Evolutionary conservation across 2,888 invertebrate genomes (phyloP), one percentile per base, ranked within the genome.

Genomic region (Scaptomyza parva): DNA sequence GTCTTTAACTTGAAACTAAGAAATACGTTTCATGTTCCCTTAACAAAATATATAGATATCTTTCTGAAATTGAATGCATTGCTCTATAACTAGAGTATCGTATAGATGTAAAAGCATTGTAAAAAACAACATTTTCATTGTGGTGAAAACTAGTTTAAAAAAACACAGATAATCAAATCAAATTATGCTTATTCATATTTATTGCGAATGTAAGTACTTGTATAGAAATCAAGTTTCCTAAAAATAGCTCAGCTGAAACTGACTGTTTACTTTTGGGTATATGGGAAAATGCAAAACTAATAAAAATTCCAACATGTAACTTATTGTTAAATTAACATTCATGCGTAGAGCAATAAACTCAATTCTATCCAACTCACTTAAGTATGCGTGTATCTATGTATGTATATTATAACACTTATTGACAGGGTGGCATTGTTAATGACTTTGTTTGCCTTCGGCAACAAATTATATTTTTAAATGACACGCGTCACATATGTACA

Each of bases 371-470:
- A 52, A 54, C 43, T 55, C 35, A 33, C n/a, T 33, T 33, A n/a
- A 33, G 28, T n/a, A 5, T n/a, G 5, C n/a, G 1, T 54, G 22
- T 45, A 37, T 8, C n/a, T 47, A 33, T 30, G 7, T n/a, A 30
- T n/a, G n/a, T 41, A 17, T 41, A 35, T 35, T 63, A 50, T 48
- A 66, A 67, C 52, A 54, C 14, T 53, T 43, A 26, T 41, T 40
- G 40, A 44, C 35, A n/a, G n/a, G 14, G 37, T 14, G 24, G n/a
- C n/a, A 30, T 22, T 28, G 33, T 20, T 63, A 73, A 76, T 67
- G 69, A 58, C 54, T 59, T 44, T 51, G 69, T 73, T 73, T 62
- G 79, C 79, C 78, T 78, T 78, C 76, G 62, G 26, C 40, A 47
- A 72, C 59, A 68, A 72, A 73, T 67, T 71, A 66, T 74, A 54